Evolutionary conservation across 2,113 vertebrate genomes (phyloP), one percentile per base, ranked within the genome.

Genomic region (Callorhinus ursinus): DNA sequence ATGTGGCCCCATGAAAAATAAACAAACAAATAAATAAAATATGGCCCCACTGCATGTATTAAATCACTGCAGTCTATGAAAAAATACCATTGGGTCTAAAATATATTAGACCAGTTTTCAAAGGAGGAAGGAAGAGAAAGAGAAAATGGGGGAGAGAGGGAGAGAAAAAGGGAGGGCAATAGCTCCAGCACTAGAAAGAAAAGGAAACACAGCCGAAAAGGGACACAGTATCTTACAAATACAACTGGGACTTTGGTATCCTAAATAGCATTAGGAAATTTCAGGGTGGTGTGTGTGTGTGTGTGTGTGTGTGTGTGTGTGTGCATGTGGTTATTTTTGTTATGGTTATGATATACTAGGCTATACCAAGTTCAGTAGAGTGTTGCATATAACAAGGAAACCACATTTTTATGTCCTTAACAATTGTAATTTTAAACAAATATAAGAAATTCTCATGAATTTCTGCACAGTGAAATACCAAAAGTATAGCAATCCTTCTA

Each of bases 391-490:
- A 96, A 74, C 53, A 92, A 22, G 21, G 31, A 95, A 96, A 94
- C 69, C 74, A 81, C 87, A 93, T 77, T 95, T 97, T 74, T 59
- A 81, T 95, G 19, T 55, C 57, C 42, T 69, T 92, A 95, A 53
- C 14, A 31, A 76, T 7, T 92, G 7, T 55, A 86, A 90, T 81
- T 95, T 88, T 95, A 96, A 96, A 83, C 31, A 93, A 94, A 91
- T 69, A 5, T 59, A 77, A 94, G 39, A 93, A 82, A 96, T 77
- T 84, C 65, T 90, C 49, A 61, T 8, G 46, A 51, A 86, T 86
- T 87, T 77, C 26, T 84, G 31, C 59, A 71, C 5, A 79, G 28
- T 72, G 57, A 85, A 92, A 77, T 90, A 61, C 2, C 63, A 39
- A 87, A 67, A 92, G 26, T 14, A 42, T 1, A 89, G n/a, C 31